Conservation (phyloP, 1,140 invertebrate species). For the Dendroctonus ponderosae region DNA sequence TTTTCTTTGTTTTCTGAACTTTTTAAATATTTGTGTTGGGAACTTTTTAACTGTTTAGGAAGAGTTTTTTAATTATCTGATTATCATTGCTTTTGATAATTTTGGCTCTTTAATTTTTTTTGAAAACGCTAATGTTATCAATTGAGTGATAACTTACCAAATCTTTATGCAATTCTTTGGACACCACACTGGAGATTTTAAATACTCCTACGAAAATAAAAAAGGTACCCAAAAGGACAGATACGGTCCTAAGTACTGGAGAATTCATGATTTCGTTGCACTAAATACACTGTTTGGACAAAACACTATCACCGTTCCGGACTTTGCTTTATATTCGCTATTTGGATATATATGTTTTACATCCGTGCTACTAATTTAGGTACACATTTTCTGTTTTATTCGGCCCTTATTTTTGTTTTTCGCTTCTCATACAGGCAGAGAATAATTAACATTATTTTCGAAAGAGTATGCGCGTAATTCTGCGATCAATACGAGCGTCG, state of each 20-base stretch:
- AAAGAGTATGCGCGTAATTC: constrained; percentile 19
- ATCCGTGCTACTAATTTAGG: not conserved
- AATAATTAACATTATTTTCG: constrained; percentile 19
- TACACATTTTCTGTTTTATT: constrained; percentile 7
- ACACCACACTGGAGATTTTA: constrained; percentile 87
- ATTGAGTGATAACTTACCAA: constrained; percentile 69
- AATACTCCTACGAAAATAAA: constrained; percentile 93
- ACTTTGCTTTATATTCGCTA: not conserved
- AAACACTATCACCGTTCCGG: not conserved
- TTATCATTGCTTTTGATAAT: no score
- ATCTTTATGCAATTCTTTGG: constrained; percentile 94
- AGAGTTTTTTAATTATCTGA: no score
- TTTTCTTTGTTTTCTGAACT: no score
- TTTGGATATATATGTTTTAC: not conserved
- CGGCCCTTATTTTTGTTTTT: constrained; percentile 28
- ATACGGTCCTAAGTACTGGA: constrained; percentile 56
- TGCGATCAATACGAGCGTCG: no score
- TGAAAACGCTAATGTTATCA: constrained; percentile 11
- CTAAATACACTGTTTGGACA: not conserved
- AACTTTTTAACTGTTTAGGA: no score
- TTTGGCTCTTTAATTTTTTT: not conserved
- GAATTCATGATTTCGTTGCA: constrained; percentile 16
- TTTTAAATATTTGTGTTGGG: no score
- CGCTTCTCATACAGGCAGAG: constrained; percentile 8
- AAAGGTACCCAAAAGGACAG: constrained; percentile 88